These are phyloP conservation scores for Crepidodera aurea DNA, from an alignment of 2,888 invertebrate species.

Conservation along the genomic window DNA sequence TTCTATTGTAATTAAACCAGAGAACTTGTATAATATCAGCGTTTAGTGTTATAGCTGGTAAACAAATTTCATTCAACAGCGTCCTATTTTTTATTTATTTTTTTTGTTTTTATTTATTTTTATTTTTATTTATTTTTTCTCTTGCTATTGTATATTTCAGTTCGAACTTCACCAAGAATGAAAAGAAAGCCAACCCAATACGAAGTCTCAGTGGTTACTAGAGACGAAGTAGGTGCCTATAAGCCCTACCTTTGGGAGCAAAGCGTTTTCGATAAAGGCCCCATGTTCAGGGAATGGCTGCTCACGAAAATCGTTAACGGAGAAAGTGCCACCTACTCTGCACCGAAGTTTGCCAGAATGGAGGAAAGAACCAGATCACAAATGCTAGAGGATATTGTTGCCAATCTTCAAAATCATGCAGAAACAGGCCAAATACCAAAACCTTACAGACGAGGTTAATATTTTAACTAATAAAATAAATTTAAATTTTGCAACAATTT, in stretches of 20 bases:
- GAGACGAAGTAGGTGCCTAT: conserved; percentile 95
- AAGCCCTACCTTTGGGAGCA: conserved; percentile 96
- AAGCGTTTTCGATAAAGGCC: conserved; percentile 91
- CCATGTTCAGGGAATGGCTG: conserved; percentile 95
- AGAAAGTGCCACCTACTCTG: conserved; percentile 91
- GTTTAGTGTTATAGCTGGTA: no score
- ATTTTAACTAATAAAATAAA: neutral
- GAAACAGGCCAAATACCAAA: conserved; percentile 96
- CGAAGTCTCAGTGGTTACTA: conserved; percentile 90
- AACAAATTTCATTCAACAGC: no score
- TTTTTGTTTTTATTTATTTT: no score
- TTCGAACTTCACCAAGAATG: conserved; percentile 86
- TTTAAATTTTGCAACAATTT: no score
- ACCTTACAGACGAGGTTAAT: conserved; percentile 82
- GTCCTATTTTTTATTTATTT: no score
- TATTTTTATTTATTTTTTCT: no score
- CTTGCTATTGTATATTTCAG: conserved; percentile 66
- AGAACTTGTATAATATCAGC: no score
- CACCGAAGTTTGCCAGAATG: conserved; percentile 94
- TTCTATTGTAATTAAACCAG: no score
- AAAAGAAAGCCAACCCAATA: conserved; percentile 87
- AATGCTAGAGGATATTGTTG: conserved; percentile 94
- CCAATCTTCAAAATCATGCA: conserved; percentile 91
- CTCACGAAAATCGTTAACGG: conserved; percentile 94
- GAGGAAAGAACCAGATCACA: conserved; percentile 92